phyloP scores from a whole-genome alignment of 2,113 vertebrate species.

The Paraplagusia blochii region DNA sequence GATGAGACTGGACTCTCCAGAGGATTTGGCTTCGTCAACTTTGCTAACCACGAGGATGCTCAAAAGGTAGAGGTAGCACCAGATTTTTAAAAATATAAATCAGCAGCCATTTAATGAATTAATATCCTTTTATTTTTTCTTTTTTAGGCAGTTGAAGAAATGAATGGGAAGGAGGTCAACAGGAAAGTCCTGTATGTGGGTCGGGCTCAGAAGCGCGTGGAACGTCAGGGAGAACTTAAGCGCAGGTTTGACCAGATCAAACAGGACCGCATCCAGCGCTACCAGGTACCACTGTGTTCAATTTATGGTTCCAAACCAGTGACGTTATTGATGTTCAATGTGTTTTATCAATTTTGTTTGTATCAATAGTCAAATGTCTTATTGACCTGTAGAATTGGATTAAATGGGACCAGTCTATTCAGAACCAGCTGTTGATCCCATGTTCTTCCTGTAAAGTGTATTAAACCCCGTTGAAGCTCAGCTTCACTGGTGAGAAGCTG shows the following conservation, averaged over 20 bases:
- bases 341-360: too few species aligned
- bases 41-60: slow-evolving; percentile 89
- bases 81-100: too few species aligned
- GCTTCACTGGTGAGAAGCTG: too few species aligned
- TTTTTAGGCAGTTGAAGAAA: slow-evolving; percentile 85
- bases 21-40: slow-evolving; percentile 97
- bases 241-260: slow-evolving; percentile 92
- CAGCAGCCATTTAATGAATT: too few species aligned
- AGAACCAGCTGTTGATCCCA: too few species aligned
- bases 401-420: slow-evolving; percentile 73
- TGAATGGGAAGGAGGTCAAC: slow-evolving; percentile 91
- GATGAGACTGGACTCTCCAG: slow-evolving; percentile 82
- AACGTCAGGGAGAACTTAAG: slow-evolving; percentile 91
- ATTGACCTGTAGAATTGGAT: too few species aligned
- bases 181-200: slow-evolving; percentile 87
- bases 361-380: too few species aligned
- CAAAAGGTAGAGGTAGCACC: slow-evolving; percentile 81
- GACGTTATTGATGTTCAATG: too few species aligned
- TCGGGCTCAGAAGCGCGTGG: slow-evolving; percentile 90
- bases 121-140: too few species aligned
- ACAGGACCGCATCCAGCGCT: slow-evolving; percentile 87
- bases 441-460: too few species aligned
- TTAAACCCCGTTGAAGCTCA: too few species aligned
- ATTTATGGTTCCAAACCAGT: too few species aligned
- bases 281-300: slow-evolving; percentile 82